Base-by-base conservation (phyloP, 2,797 vertebrate genomes). In the Acrossocheilus fasciatus region DNA sequence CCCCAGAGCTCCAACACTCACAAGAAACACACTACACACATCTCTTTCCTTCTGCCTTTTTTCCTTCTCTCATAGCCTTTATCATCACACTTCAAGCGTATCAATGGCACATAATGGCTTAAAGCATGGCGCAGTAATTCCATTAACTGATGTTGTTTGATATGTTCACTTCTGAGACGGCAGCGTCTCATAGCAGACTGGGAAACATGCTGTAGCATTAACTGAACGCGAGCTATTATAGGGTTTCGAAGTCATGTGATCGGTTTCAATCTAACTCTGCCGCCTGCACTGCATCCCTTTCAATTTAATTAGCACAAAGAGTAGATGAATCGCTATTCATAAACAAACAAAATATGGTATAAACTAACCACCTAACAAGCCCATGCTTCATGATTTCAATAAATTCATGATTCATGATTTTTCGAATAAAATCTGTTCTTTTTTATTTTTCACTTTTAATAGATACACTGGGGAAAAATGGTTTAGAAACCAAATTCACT, bases 11-110 rank as follows among this genome's bases (percentile, higher is more conserved):
- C 18, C 54, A 74, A 17, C 23, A 9, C 54, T 50, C 57, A 81
- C 43, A 30, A 62, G 39, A 81, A 81, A 34, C 74, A 23, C 84
- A 57, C 87, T 82, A 81, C 80, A 87, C 76, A 74, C 78, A 82
- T 83, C 77, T 86, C 72, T 86, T 80, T 34, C 87, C 86, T 73
- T n/a, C 81, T 74, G 57, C 26, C 84, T 92, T 90, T 91, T 88
- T 36, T 89, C 88, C 45, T 39, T 68, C 6, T 68, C 52, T 78
- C 45, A 41, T 43, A 64, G 7, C 41, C 6, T 86, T 73, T 73
- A 86, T 64, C 68, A 52, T 62, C 54, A 36, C n/a, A 73, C 34
- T 73, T 23, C 62, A 84, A 69, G 62, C 34, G 4, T 45, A 59
- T 83, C 62, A 81, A 62, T 52, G 52, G 20, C 41, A 62, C 23